Evolutionary conservation across 1,140 invertebrate genomes (phyloP).

Genomic region (Marisa cornuarietis): DNA sequence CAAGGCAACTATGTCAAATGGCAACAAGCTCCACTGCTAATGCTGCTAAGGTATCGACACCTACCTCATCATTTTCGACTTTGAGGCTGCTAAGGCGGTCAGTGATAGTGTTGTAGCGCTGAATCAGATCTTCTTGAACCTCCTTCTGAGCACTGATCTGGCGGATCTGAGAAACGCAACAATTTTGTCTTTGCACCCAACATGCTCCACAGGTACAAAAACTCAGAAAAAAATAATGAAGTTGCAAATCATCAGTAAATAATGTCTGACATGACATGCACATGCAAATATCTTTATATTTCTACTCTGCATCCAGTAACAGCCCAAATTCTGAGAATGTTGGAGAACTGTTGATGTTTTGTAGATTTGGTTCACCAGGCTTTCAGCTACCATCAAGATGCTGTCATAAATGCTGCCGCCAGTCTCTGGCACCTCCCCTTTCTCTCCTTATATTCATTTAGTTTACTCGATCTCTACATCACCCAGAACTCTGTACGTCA

Average conservation of each 20-base stretch:
- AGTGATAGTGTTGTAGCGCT: conserved; percentile 81
- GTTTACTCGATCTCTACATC: too few relatives aligned
- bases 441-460: too few relatives aligned
- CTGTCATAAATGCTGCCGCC: too few relatives aligned
- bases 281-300: background rate
- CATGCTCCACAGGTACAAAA: background rate
- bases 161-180: conserved; percentile 54
- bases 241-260: background rate
- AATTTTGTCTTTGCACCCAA: background rate
- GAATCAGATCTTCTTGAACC: conserved; percentile 83
- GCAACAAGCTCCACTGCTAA: too few relatives aligned
- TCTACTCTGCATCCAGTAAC: too few relatives aligned
- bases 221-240: background rate
- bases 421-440: too few relatives aligned
- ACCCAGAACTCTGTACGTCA: too few relatives aligned
- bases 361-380: too few relatives aligned
- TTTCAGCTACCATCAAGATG: too few relatives aligned
- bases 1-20: too few relatives aligned
- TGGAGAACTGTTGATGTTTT: too few relatives aligned
- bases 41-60: background rate
- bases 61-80: conserved; percentile 89
- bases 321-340: too few relatives aligned
- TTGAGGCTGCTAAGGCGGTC: conserved; percentile 81
- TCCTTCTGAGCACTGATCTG: conserved; percentile 68
- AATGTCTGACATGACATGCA: background rate